Percentiles rank a stretch among this genome's conserved stretches.
Conservation (phyloP, 2,113 vertebrate genomes). For the Oophaga pumilio region DNA sequence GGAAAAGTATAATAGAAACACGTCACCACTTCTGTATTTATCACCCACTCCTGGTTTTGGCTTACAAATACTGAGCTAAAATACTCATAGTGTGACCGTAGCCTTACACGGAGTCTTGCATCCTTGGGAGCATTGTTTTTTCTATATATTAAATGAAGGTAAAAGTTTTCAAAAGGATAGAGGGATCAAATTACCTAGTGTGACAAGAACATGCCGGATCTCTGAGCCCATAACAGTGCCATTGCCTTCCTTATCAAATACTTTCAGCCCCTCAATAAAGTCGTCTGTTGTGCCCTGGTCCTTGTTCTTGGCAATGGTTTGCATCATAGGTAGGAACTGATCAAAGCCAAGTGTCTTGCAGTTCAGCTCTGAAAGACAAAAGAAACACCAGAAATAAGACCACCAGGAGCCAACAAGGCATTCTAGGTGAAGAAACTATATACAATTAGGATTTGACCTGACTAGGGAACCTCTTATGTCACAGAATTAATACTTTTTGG, state of each 20-base stretch:
- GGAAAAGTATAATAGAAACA: too few species aligned
- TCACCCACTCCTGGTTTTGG: too few species aligned
- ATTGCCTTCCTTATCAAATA: slow-evolving; percentile 93
- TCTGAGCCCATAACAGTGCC: slow-evolving; percentile 94
- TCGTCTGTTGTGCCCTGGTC: slow-evolving; percentile 89
- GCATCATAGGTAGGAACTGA: slow-evolving; percentile 91
- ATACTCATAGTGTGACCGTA: too few species aligned
- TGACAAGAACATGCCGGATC: slow-evolving; percentile 90
- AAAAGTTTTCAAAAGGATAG: too few species aligned
- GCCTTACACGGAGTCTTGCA: too few species aligned
- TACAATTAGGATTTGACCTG: background rate
- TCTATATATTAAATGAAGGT: too few species aligned
- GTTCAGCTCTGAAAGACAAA: slow-evolving; percentile 81
- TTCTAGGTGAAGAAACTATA: background rate
- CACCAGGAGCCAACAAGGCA: too few species aligned
- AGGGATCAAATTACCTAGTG: slow-evolving; percentile 75
- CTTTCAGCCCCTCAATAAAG: slow-evolving; percentile 86
- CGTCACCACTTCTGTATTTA: too few species aligned
- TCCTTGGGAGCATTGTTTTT: too few species aligned
- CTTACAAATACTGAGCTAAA: too few species aligned
- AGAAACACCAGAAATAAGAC: background rate
- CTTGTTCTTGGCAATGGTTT: slow-evolving; percentile 87
- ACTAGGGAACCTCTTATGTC: too few species aligned
- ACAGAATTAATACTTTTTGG: too few species aligned
- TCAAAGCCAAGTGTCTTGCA: slow-evolving; percentile 87